These are phyloP conservation scores for Ceryle rudis DNA, from an alignment of 2,797 vertebrate species.

Conservation along the genomic window DNA sequence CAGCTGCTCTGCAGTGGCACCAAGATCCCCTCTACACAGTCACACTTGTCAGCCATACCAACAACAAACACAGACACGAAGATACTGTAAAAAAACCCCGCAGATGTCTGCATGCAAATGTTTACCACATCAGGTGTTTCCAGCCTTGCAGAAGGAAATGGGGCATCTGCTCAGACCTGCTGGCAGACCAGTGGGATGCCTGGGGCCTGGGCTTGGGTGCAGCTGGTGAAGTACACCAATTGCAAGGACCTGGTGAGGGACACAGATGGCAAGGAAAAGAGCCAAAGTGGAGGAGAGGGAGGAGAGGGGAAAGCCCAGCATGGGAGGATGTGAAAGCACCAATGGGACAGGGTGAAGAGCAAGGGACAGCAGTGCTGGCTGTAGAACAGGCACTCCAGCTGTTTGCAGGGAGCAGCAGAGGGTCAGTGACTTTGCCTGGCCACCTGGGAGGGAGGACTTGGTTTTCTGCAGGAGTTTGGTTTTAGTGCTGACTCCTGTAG, in stretches of 20 bases:
- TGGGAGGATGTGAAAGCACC: not conserved
- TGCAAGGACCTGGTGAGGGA: not conserved
- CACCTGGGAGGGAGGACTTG: not conserved
- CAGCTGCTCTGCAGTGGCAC: not conserved
- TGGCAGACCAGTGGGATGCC: not conserved
- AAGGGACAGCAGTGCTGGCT: not conserved
- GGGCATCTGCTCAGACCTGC: not conserved
- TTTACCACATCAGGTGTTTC: not conserved
- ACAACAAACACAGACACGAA: not conserved
- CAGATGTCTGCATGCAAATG: not conserved
- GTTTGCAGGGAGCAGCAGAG: not conserved
- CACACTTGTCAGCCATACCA: not conserved
- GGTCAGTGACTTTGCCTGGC: not conserved
- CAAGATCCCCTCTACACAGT: not conserved
- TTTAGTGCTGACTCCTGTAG: not conserved
- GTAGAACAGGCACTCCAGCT: not conserved
- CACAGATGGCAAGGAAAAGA: not conserved
- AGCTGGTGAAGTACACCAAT: not conserved
- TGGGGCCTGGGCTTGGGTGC: not conserved
- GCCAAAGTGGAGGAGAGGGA: not conserved
- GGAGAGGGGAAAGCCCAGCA: not conserved
- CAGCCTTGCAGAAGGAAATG: not conserved
- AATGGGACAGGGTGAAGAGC: rapidly evolving
- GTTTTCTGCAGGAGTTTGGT: not conserved
- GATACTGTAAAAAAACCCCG: not conserved